phyloP scores from a whole-genome alignment of 2,888 invertebrate species.

The Lathronympha strigana region DNA sequence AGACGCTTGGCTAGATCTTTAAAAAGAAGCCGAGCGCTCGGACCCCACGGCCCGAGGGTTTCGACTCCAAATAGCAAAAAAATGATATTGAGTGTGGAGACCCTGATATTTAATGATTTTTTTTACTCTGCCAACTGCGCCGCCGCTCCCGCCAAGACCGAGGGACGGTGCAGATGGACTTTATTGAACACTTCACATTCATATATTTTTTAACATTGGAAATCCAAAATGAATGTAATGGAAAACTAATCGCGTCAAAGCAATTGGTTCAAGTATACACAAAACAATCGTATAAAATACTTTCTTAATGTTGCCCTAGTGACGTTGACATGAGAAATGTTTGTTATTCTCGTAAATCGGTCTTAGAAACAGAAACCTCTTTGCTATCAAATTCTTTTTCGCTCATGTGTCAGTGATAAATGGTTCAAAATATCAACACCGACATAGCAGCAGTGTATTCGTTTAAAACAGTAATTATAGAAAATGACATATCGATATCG shows the following conservation, averaged over 20 bases:
- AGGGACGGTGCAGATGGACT: no score
- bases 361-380: constrained; percentile 26
- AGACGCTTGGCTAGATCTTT: no score
- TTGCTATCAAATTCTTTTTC: constrained; percentile 33
- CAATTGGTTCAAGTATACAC: background rate
- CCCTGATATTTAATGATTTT: no score
- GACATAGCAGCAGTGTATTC: constrained; percentile 1
- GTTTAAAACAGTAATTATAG: constrained; percentile 12
- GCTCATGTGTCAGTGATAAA: constrained; percentile 24
- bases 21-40: no score
- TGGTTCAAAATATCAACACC: constrained; percentile 33
- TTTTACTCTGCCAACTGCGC: no score
- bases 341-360: constrained; percentile 26
- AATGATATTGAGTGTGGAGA: no score
- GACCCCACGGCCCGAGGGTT: no score
- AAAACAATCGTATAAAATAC: background rate
- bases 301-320: background rate
- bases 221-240: background rate
- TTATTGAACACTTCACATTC: no score
- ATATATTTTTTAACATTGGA: no score
- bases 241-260: background rate
- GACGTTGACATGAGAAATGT: constrained; percentile 17
- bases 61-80: no score
- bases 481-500: no score
- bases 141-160: no score